Percentiles rank a stretch among this genome's conserved stretches.
Conservation (phyloP, 2,888 invertebrate species). For the Drepanosiphum platanoidis region DNA sequence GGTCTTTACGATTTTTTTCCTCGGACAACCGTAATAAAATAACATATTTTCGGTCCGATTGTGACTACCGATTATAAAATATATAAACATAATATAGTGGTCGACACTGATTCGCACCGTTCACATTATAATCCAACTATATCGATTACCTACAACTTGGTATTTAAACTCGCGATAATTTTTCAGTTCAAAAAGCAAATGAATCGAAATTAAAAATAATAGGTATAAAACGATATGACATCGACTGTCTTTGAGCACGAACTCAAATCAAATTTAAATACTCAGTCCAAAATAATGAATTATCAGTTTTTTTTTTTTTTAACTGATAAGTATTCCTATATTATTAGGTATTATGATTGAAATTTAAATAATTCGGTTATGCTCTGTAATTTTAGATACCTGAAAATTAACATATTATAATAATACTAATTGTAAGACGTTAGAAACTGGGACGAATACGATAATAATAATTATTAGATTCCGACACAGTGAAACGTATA, state of each 20-base stretch:
- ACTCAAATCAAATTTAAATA: no score
- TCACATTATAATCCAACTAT: neutral
- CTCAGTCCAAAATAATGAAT: no score
- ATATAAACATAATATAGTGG: no score
- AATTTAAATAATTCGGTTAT: neutral
- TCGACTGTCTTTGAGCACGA: no score
- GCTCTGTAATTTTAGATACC: neutral
- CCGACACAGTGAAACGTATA: no score
- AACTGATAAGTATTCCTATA: neutral
- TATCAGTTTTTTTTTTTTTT: no score
- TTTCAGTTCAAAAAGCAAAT: no score
- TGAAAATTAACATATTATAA: neutral
- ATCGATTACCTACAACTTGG: neutral
- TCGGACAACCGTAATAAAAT: conserved; percentile 17
- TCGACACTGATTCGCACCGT: neutral
- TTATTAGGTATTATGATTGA: neutral
- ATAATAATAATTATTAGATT: neutral
- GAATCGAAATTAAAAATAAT: no score
- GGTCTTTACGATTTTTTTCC: conserved; percentile 27
- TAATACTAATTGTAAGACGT: neutral
- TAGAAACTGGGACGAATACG: neutral
- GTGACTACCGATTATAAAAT: no score
- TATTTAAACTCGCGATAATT: no score
- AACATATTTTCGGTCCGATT: conserved; percentile 17
- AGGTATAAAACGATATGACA: no score